These are phyloP conservation scores for Agrypnus murinus DNA, from an alignment of 2,888 invertebrate genomes.

Conservation along the genomic window DNA sequence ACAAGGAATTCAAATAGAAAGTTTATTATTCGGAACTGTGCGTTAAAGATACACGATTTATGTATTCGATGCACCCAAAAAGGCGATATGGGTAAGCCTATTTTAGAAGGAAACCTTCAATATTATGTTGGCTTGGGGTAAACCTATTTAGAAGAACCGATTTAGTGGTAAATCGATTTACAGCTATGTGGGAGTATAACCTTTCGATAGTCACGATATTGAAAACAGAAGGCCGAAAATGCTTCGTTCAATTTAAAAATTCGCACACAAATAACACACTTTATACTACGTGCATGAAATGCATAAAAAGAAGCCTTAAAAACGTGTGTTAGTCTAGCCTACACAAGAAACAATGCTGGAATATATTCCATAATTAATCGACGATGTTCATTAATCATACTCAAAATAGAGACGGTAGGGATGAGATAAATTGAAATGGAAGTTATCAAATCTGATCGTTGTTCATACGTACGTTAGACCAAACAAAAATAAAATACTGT, in stretches of 20 bases:
- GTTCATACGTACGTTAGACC: too few species aligned
- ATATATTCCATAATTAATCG: too few species aligned
- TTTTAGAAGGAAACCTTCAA: slow-evolving; percentile 44
- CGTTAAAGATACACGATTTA: slow-evolving; percentile 43
- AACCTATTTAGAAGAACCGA: slow-evolving; percentile 48
- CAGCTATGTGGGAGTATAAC: slow-evolving; percentile 45
- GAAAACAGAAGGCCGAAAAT: slow-evolving; percentile 43
- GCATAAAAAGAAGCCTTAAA: background rate
- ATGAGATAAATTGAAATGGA: too few species aligned
- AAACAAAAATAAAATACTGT: too few species aligned
- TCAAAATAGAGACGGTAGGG: too few species aligned
- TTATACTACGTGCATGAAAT: background rate
- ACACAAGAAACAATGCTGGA: too few species aligned
- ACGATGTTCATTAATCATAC: too few species aligned
- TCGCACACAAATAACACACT: slow-evolving; percentile 21
- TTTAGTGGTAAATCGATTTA: slow-evolving; percentile 51
- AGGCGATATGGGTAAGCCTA: slow-evolving; percentile 39
- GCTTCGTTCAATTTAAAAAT: slow-evolving; percentile 34
- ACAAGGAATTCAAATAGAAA: slow-evolving; percentile 24
- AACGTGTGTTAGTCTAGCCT: too few species aligned
- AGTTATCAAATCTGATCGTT: too few species aligned
- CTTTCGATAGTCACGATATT: slow-evolving; percentile 48
- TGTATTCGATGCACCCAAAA: slow-evolving; percentile 39
- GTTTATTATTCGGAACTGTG: slow-evolving; percentile 35
- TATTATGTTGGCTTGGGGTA: slow-evolving; percentile 42